Conservation (phyloP, 2,888 invertebrate species). For the Buathra laborator region DNA sequence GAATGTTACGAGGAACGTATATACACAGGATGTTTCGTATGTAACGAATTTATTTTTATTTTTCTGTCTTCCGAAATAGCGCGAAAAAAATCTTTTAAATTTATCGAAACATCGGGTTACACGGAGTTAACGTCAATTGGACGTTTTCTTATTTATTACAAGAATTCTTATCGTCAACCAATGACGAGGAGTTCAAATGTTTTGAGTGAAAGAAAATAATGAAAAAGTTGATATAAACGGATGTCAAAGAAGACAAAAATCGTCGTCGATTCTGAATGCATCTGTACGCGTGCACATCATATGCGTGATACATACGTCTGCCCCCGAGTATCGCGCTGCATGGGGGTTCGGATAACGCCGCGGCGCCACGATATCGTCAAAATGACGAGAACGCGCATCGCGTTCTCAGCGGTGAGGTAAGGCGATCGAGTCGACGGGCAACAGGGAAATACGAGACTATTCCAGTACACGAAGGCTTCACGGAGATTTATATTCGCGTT, state of each 20-base stretch:
- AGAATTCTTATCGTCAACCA: too few relatives aligned
- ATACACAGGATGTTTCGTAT: neutral
- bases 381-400: slow-evolving; percentile 44
- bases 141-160: too few relatives aligned
- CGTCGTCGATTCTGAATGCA: neutral
- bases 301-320: slow-evolving; percentile 38
- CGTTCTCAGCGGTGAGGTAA: slow-evolving; percentile 38
- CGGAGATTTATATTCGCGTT: slow-evolving; percentile 65
- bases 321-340: slow-evolving; percentile 14
- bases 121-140: too few relatives aligned
- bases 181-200: too few relatives aligned
- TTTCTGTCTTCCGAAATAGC: neutral
- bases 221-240: too few relatives aligned
- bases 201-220: too few relatives aligned
- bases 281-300: neutral
- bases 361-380: slow-evolving; percentile 67
- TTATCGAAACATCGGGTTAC: too few relatives aligned
- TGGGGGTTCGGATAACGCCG: slow-evolving; percentile 50
- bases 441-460: slow-evolving; percentile 62
- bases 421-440: slow-evolving; percentile 31
- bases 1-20: neutral
- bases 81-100: neutral
- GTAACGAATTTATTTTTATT: neutral
- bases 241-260: too few relatives aligned
- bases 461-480: slow-evolving; percentile 26